Base-by-base conservation (phyloP, 2,888 invertebrate species). In the Caenorhabditis sp. region DNA sequence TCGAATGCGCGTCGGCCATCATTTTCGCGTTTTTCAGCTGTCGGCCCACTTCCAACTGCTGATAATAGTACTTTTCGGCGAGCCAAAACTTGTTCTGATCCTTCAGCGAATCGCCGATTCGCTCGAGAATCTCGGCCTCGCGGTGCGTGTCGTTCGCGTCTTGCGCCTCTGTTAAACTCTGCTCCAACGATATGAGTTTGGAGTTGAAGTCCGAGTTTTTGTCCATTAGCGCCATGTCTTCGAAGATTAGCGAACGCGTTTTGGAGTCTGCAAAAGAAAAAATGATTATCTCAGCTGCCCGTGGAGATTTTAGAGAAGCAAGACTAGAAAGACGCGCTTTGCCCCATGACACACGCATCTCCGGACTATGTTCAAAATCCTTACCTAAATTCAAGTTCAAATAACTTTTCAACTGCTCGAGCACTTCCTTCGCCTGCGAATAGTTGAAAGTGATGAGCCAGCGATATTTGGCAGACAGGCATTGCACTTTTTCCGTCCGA, bases 1-100 rank as follows among this genome's bases (percentile, higher is more conserved):
- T 76, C 27, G 53, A 32, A 58, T 76, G 75, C n/a, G 75, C 39
- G 30, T 70, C 75, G 22, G 58, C 75, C 75, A 76, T 70, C 58
- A 70, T 39, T 63, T 65, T 56, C 4, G 75, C 75, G 13, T 70
- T 76, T 46, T 62, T 62, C 70, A 76, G 7, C 45, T 68, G 56
- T 26, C 56, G 55, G 20, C 50, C 75, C 5, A 70, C 70, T 53
- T 76, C 75, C 68, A 76, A 32, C 27, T 76, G 75, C 46, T 76
- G 75, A 24, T 45, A 55, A 32, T 32, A 76, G 45, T 70, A 76
- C 35, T 70, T 70, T 39, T 76, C 68, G 1, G 75, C 70, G 9
- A 41, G 15, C 58, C 35, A 32, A 17, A 24, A 46, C 20, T 43
- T 65, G 15, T 46, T 32, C 20, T 45, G 45, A 5, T 37, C 32